Percentiles rank a stretch among this genome's conserved stretches.
These are phyloP conservation scores for Cryptotermes secundus DNA, from an alignment of 1,140 invertebrate species.

Conservation along the genomic window DNA sequence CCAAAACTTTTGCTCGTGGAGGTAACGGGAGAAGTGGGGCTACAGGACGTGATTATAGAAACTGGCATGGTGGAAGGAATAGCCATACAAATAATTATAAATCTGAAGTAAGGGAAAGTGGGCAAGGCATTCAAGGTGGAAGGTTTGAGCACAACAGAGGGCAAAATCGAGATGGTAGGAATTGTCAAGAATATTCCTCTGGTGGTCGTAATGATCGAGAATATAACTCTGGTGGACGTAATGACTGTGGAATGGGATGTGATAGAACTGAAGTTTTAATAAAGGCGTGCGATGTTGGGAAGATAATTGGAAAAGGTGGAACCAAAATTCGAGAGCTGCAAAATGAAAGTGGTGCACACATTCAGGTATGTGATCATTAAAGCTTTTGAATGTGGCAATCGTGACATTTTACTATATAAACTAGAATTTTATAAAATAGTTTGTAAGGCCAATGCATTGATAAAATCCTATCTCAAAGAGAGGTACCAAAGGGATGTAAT, in stretches of 20 bases:
- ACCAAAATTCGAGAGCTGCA: constrained; percentile 73
- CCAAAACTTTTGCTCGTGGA: constrained; percentile 25
- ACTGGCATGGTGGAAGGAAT: constrained; percentile 12
- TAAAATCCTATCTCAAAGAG: too few relatives aligned
- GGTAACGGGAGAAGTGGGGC: neutral
- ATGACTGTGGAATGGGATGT: neutral
- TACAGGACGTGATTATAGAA: constrained; percentile 6
- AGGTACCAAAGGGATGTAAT: too few relatives aligned
- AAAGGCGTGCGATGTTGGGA: constrained; percentile 46
- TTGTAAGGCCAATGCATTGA: too few relatives aligned
- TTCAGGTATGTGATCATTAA: constrained; percentile 47
- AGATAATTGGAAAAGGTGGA: constrained; percentile 65
- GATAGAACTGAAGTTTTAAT: constrained; percentile 38
- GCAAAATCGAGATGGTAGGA: neutral
- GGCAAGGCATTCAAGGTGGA: constrained; percentile 18
- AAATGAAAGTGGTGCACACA: constrained; percentile 57
- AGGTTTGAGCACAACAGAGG: constrained; percentile 23
- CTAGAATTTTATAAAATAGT: too few relatives aligned
- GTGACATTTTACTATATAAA: too few relatives aligned
- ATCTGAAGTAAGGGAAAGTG: constrained; percentile 20
- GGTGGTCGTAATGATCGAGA: too few relatives aligned
- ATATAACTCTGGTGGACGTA: too few relatives aligned
- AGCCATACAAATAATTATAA: constrained; percentile 21
- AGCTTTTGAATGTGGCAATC: too few relatives aligned
- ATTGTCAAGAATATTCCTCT: constrained; percentile 6